Percentiles rank a stretch among this genome's conserved stretches.
These are phyloP conservation scores for Oryzias melastigma DNA, from an alignment of 2,113 vertebrate genomes.

Conservation along the genomic window DNA sequence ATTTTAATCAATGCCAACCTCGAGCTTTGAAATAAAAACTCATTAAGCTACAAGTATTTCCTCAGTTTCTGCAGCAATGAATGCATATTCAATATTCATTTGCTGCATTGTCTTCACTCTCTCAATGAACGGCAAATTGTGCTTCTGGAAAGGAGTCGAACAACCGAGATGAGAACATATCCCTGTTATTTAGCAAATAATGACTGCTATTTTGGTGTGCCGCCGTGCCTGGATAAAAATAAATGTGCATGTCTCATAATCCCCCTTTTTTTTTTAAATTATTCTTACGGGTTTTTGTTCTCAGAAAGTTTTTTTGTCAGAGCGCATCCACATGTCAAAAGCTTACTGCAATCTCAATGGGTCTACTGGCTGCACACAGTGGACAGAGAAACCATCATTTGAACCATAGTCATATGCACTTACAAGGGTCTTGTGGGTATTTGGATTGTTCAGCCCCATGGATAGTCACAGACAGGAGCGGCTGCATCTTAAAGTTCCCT, in stretches of 20 bases:
- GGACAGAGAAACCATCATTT: no score
- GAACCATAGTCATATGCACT: no score
- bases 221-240: background rate
- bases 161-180: conserved; percentile 22
- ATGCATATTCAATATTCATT: conserved; percentile 70
- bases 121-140: conserved; percentile 58
- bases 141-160: conserved; percentile 24
- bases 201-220: conserved; percentile 7
- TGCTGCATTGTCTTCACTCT: conserved; percentile 59
- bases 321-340: no score
- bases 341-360: no score
- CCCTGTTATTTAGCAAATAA: conserved; percentile 31
- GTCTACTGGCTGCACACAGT: no score
- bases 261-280: background rate
- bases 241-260: conserved; percentile 3
- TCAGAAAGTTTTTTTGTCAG: no score
- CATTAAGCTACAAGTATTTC: conserved; percentile 61
- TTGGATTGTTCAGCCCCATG: no score
- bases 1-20: conserved; percentile 71
- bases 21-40: conserved; percentile 66
- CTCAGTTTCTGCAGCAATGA: conserved; percentile 53
- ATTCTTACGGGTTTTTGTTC: no score
- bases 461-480: no score
- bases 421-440: no score
- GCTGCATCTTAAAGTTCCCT: no score